Conservation (phyloP, 2,888 invertebrate genomes). For the Boloria euphrosyne region DNA sequence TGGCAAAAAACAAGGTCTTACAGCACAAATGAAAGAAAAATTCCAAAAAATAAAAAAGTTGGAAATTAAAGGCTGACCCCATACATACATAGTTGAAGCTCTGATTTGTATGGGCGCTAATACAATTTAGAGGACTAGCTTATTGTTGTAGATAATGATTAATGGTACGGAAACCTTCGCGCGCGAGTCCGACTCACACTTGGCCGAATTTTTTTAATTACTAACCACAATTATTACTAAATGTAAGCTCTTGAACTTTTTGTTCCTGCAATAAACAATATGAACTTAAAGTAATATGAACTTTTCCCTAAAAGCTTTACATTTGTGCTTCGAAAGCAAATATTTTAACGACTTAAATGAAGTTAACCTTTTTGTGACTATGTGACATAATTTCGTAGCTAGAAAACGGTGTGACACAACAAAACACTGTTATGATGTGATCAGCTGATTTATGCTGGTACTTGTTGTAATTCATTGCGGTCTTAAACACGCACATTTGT, state of each 20-base stretch:
- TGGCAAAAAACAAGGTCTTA: no score
- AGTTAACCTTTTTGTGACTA: slow-evolving; percentile 8
- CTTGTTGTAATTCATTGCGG: slow-evolving; percentile 57
- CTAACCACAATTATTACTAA: no score
- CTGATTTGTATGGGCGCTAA: no score
- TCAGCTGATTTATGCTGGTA: slow-evolving; percentile 59
- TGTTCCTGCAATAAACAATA: not conserved
- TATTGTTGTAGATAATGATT: no score
- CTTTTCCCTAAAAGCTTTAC: not conserved
- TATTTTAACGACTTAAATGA: not conserved
- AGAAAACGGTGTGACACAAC: slow-evolving; percentile 1
- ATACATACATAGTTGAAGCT: no score
- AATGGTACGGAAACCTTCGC: no score
- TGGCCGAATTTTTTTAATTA: no score
- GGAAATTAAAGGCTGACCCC: no score
- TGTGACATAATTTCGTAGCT: slow-evolving; percentile 1
- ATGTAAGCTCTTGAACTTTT: not conserved
- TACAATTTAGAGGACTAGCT: no score
- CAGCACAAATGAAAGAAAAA: no score
- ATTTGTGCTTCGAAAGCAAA: not conserved
- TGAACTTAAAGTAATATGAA: not conserved
- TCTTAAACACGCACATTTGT: slow-evolving; percentile 57
- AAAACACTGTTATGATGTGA: slow-evolving; percentile 55
- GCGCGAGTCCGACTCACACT: no score
- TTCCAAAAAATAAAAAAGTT: no score